phyloP scores from a whole-genome alignment of 2,113 vertebrate genomes.

The Gymnarchus niloticus region DNA sequence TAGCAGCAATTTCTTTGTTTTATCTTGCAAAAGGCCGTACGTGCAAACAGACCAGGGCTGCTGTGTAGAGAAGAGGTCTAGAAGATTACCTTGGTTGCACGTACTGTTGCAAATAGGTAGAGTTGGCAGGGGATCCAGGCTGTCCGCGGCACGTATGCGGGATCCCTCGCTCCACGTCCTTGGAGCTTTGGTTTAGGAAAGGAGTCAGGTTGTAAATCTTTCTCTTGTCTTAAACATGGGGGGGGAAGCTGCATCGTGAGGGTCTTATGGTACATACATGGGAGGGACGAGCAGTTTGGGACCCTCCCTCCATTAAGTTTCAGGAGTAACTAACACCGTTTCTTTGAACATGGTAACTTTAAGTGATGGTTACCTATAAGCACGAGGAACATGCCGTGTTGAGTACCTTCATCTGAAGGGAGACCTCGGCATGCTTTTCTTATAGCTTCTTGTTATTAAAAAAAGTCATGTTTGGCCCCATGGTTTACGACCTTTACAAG shows the following conservation, averaged over 20 bases:
- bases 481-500: too few relatives aligned
- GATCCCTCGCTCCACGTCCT: neutral
- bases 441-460: neutral
- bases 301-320: neutral
- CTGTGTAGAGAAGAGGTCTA: conserved; percentile 35
- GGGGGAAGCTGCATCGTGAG: neutral
- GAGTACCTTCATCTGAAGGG: too few relatives aligned
- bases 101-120: neutral
- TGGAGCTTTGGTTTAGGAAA: too few relatives aligned
- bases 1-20: neutral
- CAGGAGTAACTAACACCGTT: neutral
- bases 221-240: too few relatives aligned
- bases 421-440: neutral
- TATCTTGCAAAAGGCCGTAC: conserved; percentile 13
- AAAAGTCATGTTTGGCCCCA: neutral
- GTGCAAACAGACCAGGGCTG: conserved; percentile 29
- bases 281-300: neutral
- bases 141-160: neutral
- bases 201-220: too few relatives aligned
- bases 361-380: neutral
- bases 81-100: conserved; percentile 28
- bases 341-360: neutral
- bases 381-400: neutral
- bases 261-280: neutral
- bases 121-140: neutral